Evolutionary conservation across 2,113 vertebrate species (phyloP).

Genomic region (Patagioenas fasciata): DNA sequence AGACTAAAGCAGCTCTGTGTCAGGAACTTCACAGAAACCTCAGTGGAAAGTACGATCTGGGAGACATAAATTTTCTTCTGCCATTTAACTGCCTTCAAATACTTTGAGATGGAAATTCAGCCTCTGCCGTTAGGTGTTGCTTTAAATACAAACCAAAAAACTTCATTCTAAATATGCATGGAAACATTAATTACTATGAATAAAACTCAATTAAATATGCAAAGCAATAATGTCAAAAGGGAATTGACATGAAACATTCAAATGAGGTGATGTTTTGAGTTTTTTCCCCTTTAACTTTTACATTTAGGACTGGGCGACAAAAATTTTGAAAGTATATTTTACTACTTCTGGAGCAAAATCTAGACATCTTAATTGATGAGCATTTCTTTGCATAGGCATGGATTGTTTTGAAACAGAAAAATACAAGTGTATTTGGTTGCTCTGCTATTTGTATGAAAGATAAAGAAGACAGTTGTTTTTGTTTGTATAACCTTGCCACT

Average conservation of each 20-base stretch:
- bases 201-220: not conserved
- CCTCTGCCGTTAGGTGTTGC: not conserved
- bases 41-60: not conserved
- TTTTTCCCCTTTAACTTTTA: not conserved
- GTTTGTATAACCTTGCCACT: not conserved
- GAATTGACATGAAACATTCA: not conserved
- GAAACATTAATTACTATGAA: not conserved
- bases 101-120: not conserved
- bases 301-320: not conserved
- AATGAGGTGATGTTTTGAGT: not conserved
- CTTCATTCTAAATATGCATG: not conserved
- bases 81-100: not conserved
- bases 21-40: not conserved
- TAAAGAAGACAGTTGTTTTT: not conserved
- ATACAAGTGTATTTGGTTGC: fast-evolving
- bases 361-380: not conserved
- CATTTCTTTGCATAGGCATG: not conserved
- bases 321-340: not conserved
- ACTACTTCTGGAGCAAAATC: not conserved
- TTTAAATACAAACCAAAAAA: not conserved
- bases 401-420: not conserved
- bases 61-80: not conserved
- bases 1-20: not conserved
- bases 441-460: not conserved
- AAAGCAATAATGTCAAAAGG: not conserved